Conservation (phyloP, 2,113 vertebrate species). For the Platanista minor region DNA sequence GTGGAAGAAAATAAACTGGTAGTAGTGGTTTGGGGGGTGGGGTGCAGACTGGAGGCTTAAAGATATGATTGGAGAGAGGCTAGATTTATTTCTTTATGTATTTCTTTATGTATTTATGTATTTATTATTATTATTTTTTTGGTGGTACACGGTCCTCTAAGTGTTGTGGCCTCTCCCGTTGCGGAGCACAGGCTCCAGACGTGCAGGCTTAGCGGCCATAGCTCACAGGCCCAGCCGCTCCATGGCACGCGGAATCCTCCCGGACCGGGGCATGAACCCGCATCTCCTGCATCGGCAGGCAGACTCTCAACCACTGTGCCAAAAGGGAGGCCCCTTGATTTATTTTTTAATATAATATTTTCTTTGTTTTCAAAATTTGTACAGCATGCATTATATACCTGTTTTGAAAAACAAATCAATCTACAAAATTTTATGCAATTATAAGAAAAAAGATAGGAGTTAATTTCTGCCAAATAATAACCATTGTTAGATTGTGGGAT, state of each 20-base stretch:
- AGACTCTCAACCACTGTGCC: no score
- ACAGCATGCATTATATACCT: not conserved
- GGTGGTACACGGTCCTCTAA: no score
- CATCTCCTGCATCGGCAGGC: no score
- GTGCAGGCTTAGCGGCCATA: no score
- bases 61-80: not conserved
- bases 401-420: slow-evolving; percentile 21
- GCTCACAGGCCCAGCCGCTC: no score
- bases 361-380: slow-evolving; percentile 27
- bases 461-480: not conserved
- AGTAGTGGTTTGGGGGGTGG: not conserved
- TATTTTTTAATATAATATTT: not conserved
- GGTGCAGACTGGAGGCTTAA: not conserved
- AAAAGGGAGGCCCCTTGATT: no score
- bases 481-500: not conserved
- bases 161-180: no score
- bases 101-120: no score
- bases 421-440: not conserved
- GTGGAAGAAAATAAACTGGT: not conserved
- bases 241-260: no score
- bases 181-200: no score
- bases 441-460: not conserved
- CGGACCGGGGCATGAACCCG: no score
- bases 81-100: not conserved
- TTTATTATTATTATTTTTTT: no score